Percentiles rank a stretch among this genome's conserved stretches.
Evolutionary conservation across 1,140 invertebrate genomes (phyloP).

Genomic region (Odontomachus brunneus): DNA sequence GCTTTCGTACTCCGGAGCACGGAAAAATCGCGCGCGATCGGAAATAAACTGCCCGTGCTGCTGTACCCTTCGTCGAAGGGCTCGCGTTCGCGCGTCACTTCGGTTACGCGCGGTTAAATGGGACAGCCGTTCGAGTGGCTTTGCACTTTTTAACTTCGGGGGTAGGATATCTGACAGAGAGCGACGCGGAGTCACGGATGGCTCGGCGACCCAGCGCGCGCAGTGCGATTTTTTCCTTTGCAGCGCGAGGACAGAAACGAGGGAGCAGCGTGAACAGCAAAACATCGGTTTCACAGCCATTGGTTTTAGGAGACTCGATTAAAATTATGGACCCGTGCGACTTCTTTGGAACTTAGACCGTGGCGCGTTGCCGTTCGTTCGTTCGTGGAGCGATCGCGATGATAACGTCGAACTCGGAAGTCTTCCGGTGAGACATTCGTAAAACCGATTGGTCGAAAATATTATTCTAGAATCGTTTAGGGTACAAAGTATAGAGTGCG

Average conservation of each 20-base stretch:
- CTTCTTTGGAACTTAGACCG: conserved; percentile 67
- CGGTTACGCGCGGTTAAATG: background rate
- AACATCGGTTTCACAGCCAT: conserved; percentile 71
- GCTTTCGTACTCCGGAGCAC: no score
- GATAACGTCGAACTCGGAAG: conserved; percentile 71
- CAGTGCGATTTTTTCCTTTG: background rate
- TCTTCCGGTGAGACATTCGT: conserved; percentile 69
- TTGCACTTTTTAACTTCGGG: no score
- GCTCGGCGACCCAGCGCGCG: no score
- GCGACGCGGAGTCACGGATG: no score
- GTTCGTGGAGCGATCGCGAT: conserved; percentile 38
- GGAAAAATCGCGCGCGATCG: background rate
- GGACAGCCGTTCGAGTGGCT: no score
- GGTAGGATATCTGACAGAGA: no score
- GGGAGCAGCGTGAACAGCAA: conserved; percentile 57
- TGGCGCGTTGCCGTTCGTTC: conserved; percentile 43
- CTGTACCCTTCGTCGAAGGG: background rate
- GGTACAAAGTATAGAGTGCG: conserved; percentile 71
- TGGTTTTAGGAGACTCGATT: conserved; percentile 63
- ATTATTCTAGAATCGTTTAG: conserved; percentile 73
- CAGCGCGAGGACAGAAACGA: conserved; percentile 57
- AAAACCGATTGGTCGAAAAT: conserved; percentile 76
- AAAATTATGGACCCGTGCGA: conserved; percentile 67
- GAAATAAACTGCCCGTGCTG: conserved; percentile 27
- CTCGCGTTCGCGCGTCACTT: background rate